These are phyloP conservation scores for Desoria tigrina DNA, from an alignment of 2,888 invertebrate species.

Conservation along the genomic window DNA sequence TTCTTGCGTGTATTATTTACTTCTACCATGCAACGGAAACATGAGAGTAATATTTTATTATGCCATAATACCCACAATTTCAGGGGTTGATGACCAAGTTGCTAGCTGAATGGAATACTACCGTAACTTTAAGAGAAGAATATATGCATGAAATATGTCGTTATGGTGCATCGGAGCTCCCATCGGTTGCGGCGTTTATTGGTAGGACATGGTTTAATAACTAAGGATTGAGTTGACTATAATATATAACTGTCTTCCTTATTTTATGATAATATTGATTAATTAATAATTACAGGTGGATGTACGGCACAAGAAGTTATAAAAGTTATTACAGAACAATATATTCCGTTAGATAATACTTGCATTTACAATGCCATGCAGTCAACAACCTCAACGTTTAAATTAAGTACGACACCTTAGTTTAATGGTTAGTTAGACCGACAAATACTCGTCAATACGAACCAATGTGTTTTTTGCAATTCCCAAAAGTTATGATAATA, in stretches of 20 bases:
- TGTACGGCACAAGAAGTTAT: slow-evolving; percentile 94
- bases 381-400: slow-evolving; percentile 78
- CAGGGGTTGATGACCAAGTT: slow-evolving; percentile 68
- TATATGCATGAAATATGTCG: slow-evolving; percentile 92
- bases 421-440: too few relatives aligned
- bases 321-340: slow-evolving; percentile 92
- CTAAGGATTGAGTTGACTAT: too few relatives aligned
- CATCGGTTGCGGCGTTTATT: slow-evolving; percentile 88
- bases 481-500: too few relatives aligned
- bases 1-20: too few relatives aligned
- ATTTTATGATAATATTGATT: not conserved
- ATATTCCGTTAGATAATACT: slow-evolving; percentile 92
- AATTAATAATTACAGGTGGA: slow-evolving; percentile 64
- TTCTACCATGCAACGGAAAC: slow-evolving; percentile 1
- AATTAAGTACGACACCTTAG: too few relatives aligned
- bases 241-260: not conserved
- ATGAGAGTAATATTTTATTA: slow-evolving; percentile 16
- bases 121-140: slow-evolving; percentile 76
- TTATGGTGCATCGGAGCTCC: slow-evolving; percentile 92
- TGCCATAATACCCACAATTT: too few relatives aligned
- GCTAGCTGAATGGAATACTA: slow-evolving; percentile 81
- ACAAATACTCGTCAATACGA: too few relatives aligned
- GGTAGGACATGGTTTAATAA: slow-evolving; percentile 58
- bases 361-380: slow-evolving; percentile 93
- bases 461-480: too few relatives aligned